Conservation (phyloP, 2,797 vertebrate genomes). For the Fundulus diaphanus region DNA sequence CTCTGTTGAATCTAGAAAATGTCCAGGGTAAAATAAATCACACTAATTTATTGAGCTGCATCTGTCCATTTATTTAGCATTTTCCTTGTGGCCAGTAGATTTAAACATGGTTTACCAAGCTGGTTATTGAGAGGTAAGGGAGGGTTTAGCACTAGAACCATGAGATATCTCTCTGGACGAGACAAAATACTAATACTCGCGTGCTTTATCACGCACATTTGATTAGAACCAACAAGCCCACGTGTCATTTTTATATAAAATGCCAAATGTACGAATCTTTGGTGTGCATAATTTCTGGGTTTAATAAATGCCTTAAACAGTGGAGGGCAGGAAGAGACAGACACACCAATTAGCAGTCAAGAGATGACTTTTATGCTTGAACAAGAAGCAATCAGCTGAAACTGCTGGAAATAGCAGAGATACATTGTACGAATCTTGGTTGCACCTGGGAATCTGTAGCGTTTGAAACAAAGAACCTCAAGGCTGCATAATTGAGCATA, state of each 20-base stretch:
- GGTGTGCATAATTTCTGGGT: conserved; percentile 34
- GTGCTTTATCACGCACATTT: conserved; percentile 1
- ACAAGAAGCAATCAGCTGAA: conserved; percentile 72
- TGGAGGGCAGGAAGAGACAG: conserved; percentile 44
- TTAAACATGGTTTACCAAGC: background rate
- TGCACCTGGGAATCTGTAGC: conserved; percentile 74
- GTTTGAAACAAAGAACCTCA: conserved; percentile 61
- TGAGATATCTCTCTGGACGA: background rate
- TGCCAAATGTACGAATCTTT: conserved; percentile 4
- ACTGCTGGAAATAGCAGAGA: conserved; percentile 62
- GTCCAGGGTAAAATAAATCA: too few relatives aligned
- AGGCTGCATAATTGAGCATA: conserved; percentile 71
- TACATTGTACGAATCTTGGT: conserved; percentile 61
- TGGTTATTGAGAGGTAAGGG: background rate
- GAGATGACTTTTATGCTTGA: conserved; percentile 67
- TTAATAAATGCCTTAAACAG: conserved; percentile 47
- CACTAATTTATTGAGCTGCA: too few relatives aligned
- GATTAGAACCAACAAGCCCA: conserved; percentile 18
- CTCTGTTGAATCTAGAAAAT: background rate
- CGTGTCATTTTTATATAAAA: conserved; percentile 14
- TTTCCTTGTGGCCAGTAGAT: conserved; percentile 27
- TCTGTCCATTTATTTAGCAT: background rate
- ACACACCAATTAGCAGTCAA: conserved; percentile 60
- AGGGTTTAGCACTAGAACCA: background rate
- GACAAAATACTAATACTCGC: too few relatives aligned